phyloP scores from a whole-genome alignment of 2,888 invertebrate genomes.

The Aphidoletes aphidimyza region DNA sequence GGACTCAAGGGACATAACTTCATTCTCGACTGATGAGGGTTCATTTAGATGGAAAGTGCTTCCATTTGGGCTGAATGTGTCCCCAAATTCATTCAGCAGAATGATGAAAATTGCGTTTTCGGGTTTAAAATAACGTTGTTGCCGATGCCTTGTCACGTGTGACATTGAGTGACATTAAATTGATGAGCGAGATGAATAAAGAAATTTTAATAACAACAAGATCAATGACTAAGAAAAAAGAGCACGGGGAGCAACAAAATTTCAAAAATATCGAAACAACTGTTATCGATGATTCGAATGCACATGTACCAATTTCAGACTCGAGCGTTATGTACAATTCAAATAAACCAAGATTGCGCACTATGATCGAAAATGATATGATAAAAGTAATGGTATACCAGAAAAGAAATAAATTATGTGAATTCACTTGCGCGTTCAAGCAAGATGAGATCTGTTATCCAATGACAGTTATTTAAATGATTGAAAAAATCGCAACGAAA shows the following conservation, averaged over 20 bases:
- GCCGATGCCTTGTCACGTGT: background rate
- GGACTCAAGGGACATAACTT: background rate
- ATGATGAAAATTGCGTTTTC: slow-evolving; percentile 60
- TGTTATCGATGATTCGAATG: too few relatives aligned
- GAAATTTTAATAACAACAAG: background rate
- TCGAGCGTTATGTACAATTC: too few relatives aligned
- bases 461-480: too few relatives aligned
- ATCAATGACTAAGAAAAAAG: background rate
- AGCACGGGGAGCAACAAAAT: background rate
- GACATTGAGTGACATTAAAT: background rate
- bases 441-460: too few relatives aligned
- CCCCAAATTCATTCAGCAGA: slow-evolving; percentile 59
- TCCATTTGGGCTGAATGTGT: slow-evolving; percentile 59
- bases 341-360: too few relatives aligned
- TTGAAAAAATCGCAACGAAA: too few relatives aligned
- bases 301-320: too few relatives aligned
- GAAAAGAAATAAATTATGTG: too few relatives aligned
- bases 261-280: too few relatives aligned
- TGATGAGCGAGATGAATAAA: background rate
- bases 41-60: slow-evolving; percentile 58
- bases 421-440: too few relatives aligned
- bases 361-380: too few relatives aligned
- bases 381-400: too few relatives aligned
- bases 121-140: slow-evolving; percentile 55
- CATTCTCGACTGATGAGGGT: slow-evolving; percentile 55